These are phyloP conservation scores for Tetragonisca angustula DNA, from an alignment of 2,888 invertebrate species.

Conservation along the genomic window DNA sequence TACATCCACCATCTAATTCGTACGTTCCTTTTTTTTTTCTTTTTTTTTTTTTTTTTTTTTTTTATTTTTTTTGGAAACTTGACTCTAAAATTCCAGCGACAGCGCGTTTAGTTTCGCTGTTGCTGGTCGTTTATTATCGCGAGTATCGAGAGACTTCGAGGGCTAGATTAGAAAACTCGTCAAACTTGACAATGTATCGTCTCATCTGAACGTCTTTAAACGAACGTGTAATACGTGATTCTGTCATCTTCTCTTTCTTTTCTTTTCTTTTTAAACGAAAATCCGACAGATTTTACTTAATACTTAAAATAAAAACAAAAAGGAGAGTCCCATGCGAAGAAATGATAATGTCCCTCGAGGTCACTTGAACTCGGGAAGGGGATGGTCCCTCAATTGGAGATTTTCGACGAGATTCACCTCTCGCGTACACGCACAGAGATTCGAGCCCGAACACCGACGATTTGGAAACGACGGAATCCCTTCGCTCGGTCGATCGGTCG, in stretches of 20 bases:
- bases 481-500: not conserved
- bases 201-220: too few species aligned
- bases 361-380: too few species aligned
- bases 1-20: conserved; percentile 21
- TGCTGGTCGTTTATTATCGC: too few species aligned
- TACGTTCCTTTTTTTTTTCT: not conserved
- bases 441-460: not conserved
- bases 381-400: not conserved
- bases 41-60: too few species aligned
- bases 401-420: not conserved
- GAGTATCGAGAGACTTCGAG: too few species aligned
- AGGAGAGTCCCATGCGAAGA: too few species aligned
- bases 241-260: too few species aligned
- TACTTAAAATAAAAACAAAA: too few species aligned
- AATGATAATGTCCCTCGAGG: not conserved
- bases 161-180: too few species aligned
- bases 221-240: not conserved
- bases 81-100: not conserved
- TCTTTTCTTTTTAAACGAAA: too few species aligned
- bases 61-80: not conserved
- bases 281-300: too few species aligned
- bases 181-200: too few species aligned
- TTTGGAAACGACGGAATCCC: not conserved
- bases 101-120: not conserved
- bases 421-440: not conserved